Evolutionary conservation across 2,113 vertebrate genomes (phyloP), one percentile per base, ranked within the genome.

Genomic region (Tupaia chinensis): DNA sequence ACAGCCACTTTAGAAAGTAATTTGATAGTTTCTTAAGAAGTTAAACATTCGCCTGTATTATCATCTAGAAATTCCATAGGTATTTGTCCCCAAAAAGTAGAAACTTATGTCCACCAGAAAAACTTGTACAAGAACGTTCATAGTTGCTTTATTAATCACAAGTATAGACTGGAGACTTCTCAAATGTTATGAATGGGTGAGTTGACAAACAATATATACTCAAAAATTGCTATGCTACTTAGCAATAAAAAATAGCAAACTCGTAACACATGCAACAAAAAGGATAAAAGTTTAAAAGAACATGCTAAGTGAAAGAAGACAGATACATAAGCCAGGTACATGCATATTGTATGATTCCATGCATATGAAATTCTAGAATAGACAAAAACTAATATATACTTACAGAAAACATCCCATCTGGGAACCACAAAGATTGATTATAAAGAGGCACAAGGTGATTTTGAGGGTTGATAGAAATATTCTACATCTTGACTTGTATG

Each of bases 61-160:
- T 12, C 54, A 84, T 58, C 60, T 29, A 63, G 8, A n/a, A 91
- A 78, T 95, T 74, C n/a, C 27, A 89, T 92, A 87, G 56, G 16
- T 95, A 66, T 77, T 93, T 92, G 85, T 74, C 27, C n/a, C 93
- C 70, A 69, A 78, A 95, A 97, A 94, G 78, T 70, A 20, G n/a
- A 89, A 94, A 56, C 8, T 34, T 83, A 66, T 15, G 27, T 93
- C 32, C 34, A 72, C 15, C 83, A 92, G 87, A 78, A 34, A 63
- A 7, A 9, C 44, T 60, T 79, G 19, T 60, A 63, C 0, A 17
- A 89, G 44, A 68, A 89, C 66, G 56, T 70, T 60, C 54, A 73
- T 34, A 80, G 63, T 58, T 80, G 70, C 44, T 77, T 89, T 84
- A 72, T 88, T 94, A 85, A n/a, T 85, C 74, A 79, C 19, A 83